These are phyloP conservation scores for Eclectus roratus DNA, from an alignment of 2,113 vertebrate genomes.

Conservation along the genomic window DNA sequence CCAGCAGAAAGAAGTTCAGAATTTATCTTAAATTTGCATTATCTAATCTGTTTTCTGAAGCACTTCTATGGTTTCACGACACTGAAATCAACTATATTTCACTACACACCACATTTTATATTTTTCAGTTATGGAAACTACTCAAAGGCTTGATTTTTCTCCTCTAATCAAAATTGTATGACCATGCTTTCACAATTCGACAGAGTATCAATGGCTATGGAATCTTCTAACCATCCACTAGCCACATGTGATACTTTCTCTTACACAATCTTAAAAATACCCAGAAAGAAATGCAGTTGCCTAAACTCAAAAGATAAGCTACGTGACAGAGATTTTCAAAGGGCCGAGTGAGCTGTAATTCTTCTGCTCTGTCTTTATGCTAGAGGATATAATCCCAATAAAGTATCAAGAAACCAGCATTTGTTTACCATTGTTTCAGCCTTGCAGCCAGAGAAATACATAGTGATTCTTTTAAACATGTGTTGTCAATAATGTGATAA, in stretches of 20 bases:
- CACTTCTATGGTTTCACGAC: neutral
- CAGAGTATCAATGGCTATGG: neutral
- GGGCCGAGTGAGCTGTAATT: neutral
- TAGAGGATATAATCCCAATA: neutral
- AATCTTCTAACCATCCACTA: neutral
- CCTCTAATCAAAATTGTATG: neutral
- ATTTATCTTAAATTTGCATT: neutral
- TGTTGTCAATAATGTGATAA: neutral
- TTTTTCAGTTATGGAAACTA: neutral
- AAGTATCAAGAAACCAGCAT: neutral
- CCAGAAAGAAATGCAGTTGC: neutral
- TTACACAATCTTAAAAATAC: neutral
- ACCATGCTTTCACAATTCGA: neutral
- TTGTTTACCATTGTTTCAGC: neutral
- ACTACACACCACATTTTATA: neutral
- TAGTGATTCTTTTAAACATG: neutral
- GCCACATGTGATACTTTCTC: neutral
- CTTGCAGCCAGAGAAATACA: neutral
- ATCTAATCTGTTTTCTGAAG: neutral
- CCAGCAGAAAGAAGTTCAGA: neutral
- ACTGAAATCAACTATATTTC: neutral
- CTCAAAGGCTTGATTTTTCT: neutral
- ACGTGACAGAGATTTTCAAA: neutral
- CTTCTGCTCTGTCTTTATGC: neutral
- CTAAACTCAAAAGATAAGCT: neutral